Base-by-base conservation (phyloP, 2,797 vertebrate genomes). In the Nannoperca australis region DNA sequence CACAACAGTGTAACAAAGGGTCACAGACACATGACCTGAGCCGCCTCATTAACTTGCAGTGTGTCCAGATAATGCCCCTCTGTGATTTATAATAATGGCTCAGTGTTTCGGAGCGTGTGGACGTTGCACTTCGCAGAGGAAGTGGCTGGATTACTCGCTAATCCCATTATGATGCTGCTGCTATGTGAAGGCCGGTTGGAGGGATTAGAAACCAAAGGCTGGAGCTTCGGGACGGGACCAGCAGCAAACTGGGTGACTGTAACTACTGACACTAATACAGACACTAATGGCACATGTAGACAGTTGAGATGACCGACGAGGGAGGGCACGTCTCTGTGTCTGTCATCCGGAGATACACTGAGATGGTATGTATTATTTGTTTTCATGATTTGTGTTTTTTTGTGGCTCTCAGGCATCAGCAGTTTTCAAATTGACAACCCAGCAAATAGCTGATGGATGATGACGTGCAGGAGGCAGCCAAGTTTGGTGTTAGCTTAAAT, bases 141-240 rank as follows among this genome's bases (percentile, higher is more conserved):
- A 87, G 81, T 87, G 90, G 51, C 79, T 74, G 91, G 93, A 95
- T 95, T 93, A 93, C 67, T 55, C 3, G 70, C 44, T 95, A 95
- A 95, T 95, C 94, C 90, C 90, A 94, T 94, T 94, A 94, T 84
- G 81, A 86, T 88, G 90, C 85, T 74, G 79, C 81, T 70, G 85
- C 87, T 91, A 88, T 88, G 92, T 85, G 92, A 93, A 84, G 72
- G 50, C 82, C 66, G 59, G 79, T 81, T 82, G 65, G 74, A 75
- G 67, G 84, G 91, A 90, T 91, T 92, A 89, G 85, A 76, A 85
- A 61, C 70, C 18, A 62, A 80, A 72, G 68, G 73, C 70, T 78
- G 17, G 7, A 61, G 84, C 73, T 75, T 38, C 56, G 54, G 79
- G 50, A 77, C 42, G 0, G 64, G 68, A 82, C 59, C 79, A 36